phyloP scores from a whole-genome alignment of 2,888 invertebrate genomes.

The Thereva unica region DNA sequence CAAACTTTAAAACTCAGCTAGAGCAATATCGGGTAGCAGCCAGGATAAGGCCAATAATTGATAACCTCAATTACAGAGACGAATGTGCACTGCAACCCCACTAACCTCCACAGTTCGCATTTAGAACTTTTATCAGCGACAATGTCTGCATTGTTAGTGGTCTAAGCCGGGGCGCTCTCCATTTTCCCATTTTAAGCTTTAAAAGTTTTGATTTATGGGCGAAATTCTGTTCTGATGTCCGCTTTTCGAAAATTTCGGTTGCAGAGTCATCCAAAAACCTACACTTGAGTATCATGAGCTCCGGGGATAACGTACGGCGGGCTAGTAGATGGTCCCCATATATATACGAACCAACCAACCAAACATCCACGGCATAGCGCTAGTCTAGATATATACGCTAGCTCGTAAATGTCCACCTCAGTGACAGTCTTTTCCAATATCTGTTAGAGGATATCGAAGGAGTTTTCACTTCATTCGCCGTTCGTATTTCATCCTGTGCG shows the following conservation, averaged over 20 bases:
- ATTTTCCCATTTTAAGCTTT: conserved; percentile 35
- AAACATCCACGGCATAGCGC: conserved; percentile 4
- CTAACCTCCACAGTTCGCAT: conserved; percentile 11
- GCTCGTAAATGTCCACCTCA: conserved; percentile 1
- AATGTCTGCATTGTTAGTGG: conserved; percentile 32
- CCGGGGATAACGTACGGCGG: conserved; percentile 1
- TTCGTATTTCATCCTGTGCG: not conserved
- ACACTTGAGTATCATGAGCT: not conserved
- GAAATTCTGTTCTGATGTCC: conserved; percentile 16
- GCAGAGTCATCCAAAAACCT: conserved; percentile 21
- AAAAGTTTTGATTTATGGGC: conserved; percentile 34
- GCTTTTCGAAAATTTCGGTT: conserved; percentile 21
- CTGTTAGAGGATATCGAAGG: conserved; percentile 14
- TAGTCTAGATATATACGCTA: not conserved
- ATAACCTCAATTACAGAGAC: conserved; percentile 35
- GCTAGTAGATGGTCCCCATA: not conserved
- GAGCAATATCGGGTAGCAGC: no score
- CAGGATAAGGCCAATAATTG: conserved; percentile 35
- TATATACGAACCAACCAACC: not conserved
- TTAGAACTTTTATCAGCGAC: conserved; percentile 28
- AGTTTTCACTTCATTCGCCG: conserved; percentile 31
- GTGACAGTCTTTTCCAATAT: conserved; percentile 19
- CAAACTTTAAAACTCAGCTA: no score
- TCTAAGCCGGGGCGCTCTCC: conserved; percentile 30
- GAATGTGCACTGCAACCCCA: conserved; percentile 28